Conservation (phyloP, 2,797 vertebrate genomes). For the Gallirallus australis region DNA sequence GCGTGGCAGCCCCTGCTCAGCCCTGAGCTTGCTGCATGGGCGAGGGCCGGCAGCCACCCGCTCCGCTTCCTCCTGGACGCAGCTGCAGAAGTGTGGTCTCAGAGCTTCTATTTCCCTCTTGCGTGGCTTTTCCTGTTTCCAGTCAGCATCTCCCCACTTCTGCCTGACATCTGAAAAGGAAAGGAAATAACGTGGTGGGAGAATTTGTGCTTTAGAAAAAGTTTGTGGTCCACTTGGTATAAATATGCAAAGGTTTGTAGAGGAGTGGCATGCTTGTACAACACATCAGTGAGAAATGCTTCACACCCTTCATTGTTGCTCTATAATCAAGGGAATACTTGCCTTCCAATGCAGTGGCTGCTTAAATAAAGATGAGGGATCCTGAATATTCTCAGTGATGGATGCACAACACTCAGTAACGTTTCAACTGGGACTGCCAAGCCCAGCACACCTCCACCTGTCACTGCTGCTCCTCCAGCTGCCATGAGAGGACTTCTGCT, state of each 20-base stretch:
- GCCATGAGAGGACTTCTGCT: not conserved
- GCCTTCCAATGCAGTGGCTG: not conserved
- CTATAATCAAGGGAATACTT: not conserved
- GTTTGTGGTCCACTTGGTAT: not conserved
- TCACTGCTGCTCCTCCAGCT: not conserved
- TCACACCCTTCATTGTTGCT: not conserved
- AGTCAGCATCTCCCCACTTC: not conserved
- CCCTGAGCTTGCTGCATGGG: not conserved
- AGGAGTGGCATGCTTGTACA: not conserved
- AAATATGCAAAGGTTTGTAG: not conserved
- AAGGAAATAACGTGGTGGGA: not conserved
- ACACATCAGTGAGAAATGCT: not conserved
- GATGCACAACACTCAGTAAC: not conserved
- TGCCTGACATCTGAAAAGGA: not conserved
- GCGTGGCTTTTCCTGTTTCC: not conserved
- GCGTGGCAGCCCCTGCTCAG: not conserved
- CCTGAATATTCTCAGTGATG: not conserved
- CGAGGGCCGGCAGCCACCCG: fast-evolving
- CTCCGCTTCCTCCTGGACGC: not conserved
- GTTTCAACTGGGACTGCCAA: not conserved
- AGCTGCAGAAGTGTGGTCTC: not conserved
- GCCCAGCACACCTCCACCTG: not conserved
- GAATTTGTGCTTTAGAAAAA: not conserved
- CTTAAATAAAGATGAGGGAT: not conserved
- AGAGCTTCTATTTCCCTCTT: not conserved